A percentile compares a stretch with the other conserved stretches of the same genome.
phyloP scores from a whole-genome alignment of 2,888 invertebrate species.

The Acronicta psi region DNA sequence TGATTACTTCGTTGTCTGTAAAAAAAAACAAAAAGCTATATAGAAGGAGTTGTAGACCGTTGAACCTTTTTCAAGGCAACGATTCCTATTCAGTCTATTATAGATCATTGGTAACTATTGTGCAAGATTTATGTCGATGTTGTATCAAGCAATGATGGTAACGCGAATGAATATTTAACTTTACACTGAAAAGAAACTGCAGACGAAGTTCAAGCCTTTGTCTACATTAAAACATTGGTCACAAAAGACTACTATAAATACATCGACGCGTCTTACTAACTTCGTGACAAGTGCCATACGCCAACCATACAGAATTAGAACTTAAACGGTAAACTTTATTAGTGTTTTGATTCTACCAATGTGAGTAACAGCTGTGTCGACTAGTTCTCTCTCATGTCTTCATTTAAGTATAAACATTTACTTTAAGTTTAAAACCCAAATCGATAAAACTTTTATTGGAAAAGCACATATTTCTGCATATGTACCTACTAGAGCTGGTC shows the following conservation, averaged over 20 bases:
- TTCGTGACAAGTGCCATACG: constrained; percentile 80
- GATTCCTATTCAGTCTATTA: constrained; percentile 16
- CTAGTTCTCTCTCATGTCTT: constrained; percentile 65
- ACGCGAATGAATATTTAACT: constrained; percentile 24
- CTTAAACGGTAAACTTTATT: constrained; percentile 80
- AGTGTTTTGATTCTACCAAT: constrained; percentile 75
- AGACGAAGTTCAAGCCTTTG: constrained; percentile 48
- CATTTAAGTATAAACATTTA: constrained; percentile 62
- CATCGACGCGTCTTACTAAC: constrained; percentile 62
- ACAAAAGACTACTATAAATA: constrained; percentile 75
- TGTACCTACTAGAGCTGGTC: constrained; percentile 58
- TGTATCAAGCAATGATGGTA: constrained; percentile 15
- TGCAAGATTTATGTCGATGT: constrained; percentile 13
- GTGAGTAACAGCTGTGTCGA: constrained; percentile 77
- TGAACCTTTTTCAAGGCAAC: constrained; percentile 17
- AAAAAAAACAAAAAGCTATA: constrained; percentile 54
- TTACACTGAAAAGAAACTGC: constrained; percentile 27
- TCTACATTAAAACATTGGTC: constrained; percentile 60
- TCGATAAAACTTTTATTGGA: constrained; percentile 67
- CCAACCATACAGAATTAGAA: constrained; percentile 80
- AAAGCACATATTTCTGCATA: constrained; percentile 56
- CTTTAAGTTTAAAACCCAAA: constrained; percentile 48
- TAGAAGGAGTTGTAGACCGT: constrained; percentile 4
- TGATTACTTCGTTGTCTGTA: constrained; percentile 73
- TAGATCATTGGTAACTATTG: constrained; percentile 3